Base-by-base conservation (phyloP, 2,797 vertebrate genomes). In the Martes flavigula region DNA sequence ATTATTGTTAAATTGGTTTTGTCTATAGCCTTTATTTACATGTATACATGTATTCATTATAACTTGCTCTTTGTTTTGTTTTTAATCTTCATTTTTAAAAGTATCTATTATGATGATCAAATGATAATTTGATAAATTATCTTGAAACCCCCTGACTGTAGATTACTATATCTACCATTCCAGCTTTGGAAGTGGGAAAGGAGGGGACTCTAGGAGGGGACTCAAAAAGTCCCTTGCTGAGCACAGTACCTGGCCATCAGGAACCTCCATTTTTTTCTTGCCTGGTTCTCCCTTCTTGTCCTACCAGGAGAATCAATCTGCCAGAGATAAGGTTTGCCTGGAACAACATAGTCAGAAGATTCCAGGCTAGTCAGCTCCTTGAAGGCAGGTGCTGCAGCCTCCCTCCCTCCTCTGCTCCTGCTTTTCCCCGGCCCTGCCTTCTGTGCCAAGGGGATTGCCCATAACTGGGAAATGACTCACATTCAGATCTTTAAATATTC, bases 401-500 rank as follows among this genome's bases (percentile, higher is more conserved):
- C 15, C 3, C 0, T 21, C 10, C 0, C 1, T 38, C 9, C 21
- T 48, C 43, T 27, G 7, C 8, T n/a, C 5, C 8, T 58, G 32
- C 30, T 30, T 18, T 35, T 38, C 11, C n/a, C 43, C 38, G 25
- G 14, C 30, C 60, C 46, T 0, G 11, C 0, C 0, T 32, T 91
- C 66, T 40, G 40, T n/a, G 13, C 73, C 73, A 82, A 79, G 56
- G n/a, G 17, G 5, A n/a, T 18, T 70, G 64, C 85, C 78, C 15
- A 8, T 51, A 85, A 40, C 43, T 3, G 8, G 48, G 85, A 87
- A 91, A 5, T 72, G 27, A 78, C 91, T 81, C 68, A 83, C 64
- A 94, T 46, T 9, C 27, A 10, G 0, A 7, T 90, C 23, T 78
- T 95, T 72, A 95, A 97, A 92, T 86, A 82, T 90, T 96, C 85